Evolutionary conservation across 1,140 invertebrate genomes (phyloP).

Genomic region (Cydia strobilella): DNA sequence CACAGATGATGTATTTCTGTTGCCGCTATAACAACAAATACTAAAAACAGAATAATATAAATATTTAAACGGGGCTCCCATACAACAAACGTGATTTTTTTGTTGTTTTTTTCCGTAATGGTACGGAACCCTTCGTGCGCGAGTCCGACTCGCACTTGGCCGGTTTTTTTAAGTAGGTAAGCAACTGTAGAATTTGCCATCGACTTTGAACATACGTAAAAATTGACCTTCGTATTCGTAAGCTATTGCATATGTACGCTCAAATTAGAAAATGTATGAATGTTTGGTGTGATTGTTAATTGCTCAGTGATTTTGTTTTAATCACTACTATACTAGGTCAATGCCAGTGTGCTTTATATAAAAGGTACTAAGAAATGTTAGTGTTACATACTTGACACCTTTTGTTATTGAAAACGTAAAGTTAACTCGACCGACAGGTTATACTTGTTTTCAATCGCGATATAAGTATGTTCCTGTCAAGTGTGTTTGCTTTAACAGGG

Average conservation of each 20-base stretch:
- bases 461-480: too few relatives aligned
- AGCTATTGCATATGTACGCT: not conserved
- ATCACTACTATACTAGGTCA: constrained; percentile 18
- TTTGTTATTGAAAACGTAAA: not conserved
- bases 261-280: constrained; percentile 25
- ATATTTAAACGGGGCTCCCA: too few relatives aligned
- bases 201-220: not conserved
- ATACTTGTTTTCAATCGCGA: not conserved
- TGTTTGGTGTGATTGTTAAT: constrained; percentile 27
- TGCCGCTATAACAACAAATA: too few relatives aligned
- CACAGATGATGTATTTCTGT: too few relatives aligned
- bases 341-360: not conserved
- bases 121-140: too few relatives aligned
- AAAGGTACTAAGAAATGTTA: not conserved
- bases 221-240: constrained; percentile 1
- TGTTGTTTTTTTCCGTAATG: too few relatives aligned
- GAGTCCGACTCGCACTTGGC: too few relatives aligned
- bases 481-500: too few relatives aligned
- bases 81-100: too few relatives aligned
- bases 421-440: not conserved
- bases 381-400: not conserved
- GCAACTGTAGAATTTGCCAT: not conserved
- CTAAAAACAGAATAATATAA: too few relatives aligned
- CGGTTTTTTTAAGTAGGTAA: too few relatives aligned
- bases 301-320: constrained; percentile 26